Percentiles rank a stretch among this genome's conserved stretches.
Evolutionary conservation across 2,113 vertebrate genomes (phyloP).

Genomic region (Equus quagga): DNA sequence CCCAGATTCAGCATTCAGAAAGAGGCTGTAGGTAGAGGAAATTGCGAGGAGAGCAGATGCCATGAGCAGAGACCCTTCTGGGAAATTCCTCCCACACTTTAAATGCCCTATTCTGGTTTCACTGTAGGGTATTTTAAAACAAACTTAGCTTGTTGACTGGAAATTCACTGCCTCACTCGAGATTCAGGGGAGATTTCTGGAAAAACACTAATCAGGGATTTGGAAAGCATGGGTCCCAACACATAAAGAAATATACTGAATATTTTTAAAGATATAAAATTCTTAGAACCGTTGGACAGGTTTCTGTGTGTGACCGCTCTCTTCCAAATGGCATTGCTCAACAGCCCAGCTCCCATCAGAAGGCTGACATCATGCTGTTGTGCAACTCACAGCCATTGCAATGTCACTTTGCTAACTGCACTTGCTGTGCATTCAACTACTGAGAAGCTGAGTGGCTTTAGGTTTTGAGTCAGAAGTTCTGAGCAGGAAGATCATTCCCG

Average conservation of each 20-base stretch:
- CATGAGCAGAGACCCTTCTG: background rate
- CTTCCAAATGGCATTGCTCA: slow-evolving; percentile 88
- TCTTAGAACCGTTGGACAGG: slow-evolving; percentile 88
- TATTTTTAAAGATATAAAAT: slow-evolving; percentile 87
- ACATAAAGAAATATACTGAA: slow-evolving; percentile 84
- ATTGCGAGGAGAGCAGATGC: background rate
- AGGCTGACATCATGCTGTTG: slow-evolving; percentile 85
- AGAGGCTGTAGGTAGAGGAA: background rate
- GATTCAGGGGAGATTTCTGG: slow-evolving; percentile 84
- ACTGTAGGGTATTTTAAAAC: slow-evolving; percentile 43
- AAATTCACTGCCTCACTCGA: slow-evolving; percentile 79
- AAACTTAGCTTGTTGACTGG: slow-evolving; percentile 70
- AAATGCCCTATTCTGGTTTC: slow-evolving; percentile 44
- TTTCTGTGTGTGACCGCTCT: slow-evolving; percentile 81
- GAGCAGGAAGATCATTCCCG: slow-evolving; percentile 68
- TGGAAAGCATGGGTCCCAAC: slow-evolving; percentile 77
- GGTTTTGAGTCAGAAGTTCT: slow-evolving; percentile 72
- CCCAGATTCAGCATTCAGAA: background rate
- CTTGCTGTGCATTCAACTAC: slow-evolving; percentile 71
- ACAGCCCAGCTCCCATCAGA: slow-evolving; percentile 81
- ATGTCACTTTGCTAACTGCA: slow-evolving; percentile 78
- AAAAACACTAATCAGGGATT: slow-evolving; percentile 82
- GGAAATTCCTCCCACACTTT: background rate
- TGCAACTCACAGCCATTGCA: slow-evolving; percentile 83
- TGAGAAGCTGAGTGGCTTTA: slow-evolving; percentile 73